Percentiles rank a stretch among this genome's conserved stretches.
Evolutionary conservation across 2,888 invertebrate genomes (phyloP).

Genomic region (Drosophila algonquin): DNA sequence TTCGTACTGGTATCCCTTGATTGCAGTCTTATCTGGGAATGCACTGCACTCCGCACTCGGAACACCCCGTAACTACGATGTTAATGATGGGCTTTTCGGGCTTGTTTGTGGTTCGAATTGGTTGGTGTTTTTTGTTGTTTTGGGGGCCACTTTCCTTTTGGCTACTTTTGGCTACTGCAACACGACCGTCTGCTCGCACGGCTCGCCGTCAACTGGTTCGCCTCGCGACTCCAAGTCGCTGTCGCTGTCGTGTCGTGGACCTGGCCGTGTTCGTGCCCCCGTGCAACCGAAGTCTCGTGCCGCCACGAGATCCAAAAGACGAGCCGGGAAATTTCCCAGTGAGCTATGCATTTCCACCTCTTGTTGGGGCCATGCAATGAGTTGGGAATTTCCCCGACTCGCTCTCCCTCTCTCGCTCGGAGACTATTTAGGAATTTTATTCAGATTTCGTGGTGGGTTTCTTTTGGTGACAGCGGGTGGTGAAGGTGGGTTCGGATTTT

Average conservation of each 20-base stretch:
- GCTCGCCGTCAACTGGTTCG: constrained; percentile 84
- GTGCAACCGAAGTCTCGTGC: constrained; percentile 1
- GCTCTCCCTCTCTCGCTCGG: constrained; percentile 4
- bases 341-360: constrained; percentile 35
- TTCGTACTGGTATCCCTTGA: not conserved
- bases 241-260: constrained; percentile 16
- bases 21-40: constrained; percentile 10
- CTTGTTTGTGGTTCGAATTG: constrained; percentile 1
- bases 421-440: constrained; percentile 19
- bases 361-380: not conserved
- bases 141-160: constrained; percentile 24
- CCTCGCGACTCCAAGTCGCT: constrained; percentile 71
- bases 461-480: constrained; percentile 27
- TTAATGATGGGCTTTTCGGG: constrained; percentile 19
- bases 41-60: constrained; percentile 6
- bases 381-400: constrained; percentile 26
- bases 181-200: constrained; percentile 84
- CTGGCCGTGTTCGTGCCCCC: not conserved
- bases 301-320: not conserved
- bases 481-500: constrained; percentile 56
- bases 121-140: constrained; percentile 5
- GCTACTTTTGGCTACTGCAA: constrained; percentile 69
- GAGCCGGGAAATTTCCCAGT: constrained; percentile 46
- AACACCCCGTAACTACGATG: constrained; percentile 19
- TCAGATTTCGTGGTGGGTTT: constrained; percentile 65